Evolutionary conservation across 37 sponge, comb jelly and placozoan species (phyloP), one percentile per base, ranked within the genome.

Genomic region (Spongia lamella): DNA sequence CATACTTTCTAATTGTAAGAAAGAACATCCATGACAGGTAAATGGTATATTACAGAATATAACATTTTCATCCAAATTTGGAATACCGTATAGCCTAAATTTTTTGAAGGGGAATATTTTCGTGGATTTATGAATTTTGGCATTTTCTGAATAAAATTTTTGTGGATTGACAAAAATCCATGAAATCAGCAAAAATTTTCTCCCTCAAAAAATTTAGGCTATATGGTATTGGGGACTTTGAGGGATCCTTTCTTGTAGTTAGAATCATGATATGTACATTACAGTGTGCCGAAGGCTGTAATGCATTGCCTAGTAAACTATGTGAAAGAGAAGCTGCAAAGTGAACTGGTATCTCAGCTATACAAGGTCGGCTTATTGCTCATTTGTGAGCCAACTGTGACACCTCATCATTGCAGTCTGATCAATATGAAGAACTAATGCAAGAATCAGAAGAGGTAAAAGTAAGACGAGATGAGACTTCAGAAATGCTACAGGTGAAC

Each of bases 241-340:
- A n/a, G n/a, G n/a, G n/a, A n/a, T n/a, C n/a, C n/a, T n/a, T n/a
- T n/a, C n/a, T n/a, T n/a, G n/a, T n/a, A n/a, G n/a, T n/a, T n/a
- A n/a, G n/a, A n/a, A n/a, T n/a, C n/a, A n/a, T n/a, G n/a, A n/a
- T n/a, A n/a, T n/a, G n/a, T n/a, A n/a, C n/a, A n/a, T n/a, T 67
- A 22, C 61, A 86, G 87, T 50, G 69, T 98, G 1, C 99, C 99
- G 3, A 98, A 98, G 79, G 87, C 91, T 26, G 89, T 94, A 6
- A 98, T 98, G 99, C 90, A 92, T 63, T 98, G 94, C 64, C 76
- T 98, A 37, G 99, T 98, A 68, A 92, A 90, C 60, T 63, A 77
- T 56, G 93, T 98, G 13, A 84, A 84, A 43, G 94, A 98, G 29
- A 62, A 66, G 0, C 66, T 98, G 5, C 96, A 94, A 66, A 91